A percentile compares a stretch with the other conserved stretches of the same genome.
phyloP scores from a whole-genome alignment of 2,113 vertebrate genomes.

The Hippolais icterina region DNA sequence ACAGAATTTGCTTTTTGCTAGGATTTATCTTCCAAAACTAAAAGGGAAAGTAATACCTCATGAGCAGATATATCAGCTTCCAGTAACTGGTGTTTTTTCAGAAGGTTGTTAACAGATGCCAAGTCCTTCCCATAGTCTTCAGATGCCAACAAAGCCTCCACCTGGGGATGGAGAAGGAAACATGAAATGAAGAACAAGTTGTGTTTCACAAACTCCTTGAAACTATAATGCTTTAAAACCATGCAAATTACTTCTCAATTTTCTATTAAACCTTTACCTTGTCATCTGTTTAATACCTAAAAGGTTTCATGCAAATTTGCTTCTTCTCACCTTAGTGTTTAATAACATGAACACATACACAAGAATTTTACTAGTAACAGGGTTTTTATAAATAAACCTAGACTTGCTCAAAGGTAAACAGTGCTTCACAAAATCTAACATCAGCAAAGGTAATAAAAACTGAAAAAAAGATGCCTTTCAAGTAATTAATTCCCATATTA shows the following conservation, averaged over 20 bases:
- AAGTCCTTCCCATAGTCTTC: conserved; percentile 98
- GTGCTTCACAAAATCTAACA: not conserved
- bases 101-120: conserved; percentile 96
- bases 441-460: not conserved
- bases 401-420: not conserved
- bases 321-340: not conserved
- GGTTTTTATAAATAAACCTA: not conserved
- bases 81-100: conserved; percentile 96
- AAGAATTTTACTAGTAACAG: not conserved
- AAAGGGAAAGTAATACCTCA: conserved; percentile 77
- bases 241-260: not conserved
- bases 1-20: not conserved
- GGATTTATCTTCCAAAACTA: not conserved
- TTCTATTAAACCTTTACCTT: not conserved
- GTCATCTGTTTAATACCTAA: not conserved
- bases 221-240: not conserved
- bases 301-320: not conserved
- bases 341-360: not conserved
- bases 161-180: conserved; percentile 67
- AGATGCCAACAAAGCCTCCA: conserved; percentile 95
- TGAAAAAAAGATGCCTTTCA: not conserved
- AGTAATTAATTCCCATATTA: not conserved
- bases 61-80: conserved; percentile 98
- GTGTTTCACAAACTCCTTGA: not conserved
- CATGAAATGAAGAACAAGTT: not conserved